Percentiles rank a stretch among this genome's conserved stretches.
Evolutionary conservation across 23 tunicate genomes (phyloP).

Genomic region (Corella eumyota): DNA sequence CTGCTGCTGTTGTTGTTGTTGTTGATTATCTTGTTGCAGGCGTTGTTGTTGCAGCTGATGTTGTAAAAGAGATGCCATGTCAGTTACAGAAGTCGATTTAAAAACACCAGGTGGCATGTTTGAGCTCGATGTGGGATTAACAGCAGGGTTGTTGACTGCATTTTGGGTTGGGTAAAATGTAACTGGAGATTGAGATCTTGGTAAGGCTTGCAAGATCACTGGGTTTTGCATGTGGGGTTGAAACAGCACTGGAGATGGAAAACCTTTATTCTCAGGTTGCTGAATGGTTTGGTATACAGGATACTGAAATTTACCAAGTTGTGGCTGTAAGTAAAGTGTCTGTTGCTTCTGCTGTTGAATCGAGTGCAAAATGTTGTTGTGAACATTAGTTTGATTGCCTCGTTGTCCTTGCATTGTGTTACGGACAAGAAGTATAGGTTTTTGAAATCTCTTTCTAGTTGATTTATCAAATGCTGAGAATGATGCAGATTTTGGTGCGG

Average conservation of each 20-base stretch:
- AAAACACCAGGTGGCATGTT: background rate
- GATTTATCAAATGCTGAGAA: slow-evolving; percentile 9
- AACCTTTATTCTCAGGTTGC: background rate
- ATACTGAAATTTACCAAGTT: background rate
- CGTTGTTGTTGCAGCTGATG: too few relatives aligned
- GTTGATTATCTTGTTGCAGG: too few relatives aligned
- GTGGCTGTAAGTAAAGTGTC: background rate
- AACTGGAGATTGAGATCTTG: background rate
- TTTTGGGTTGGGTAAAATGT: background rate
- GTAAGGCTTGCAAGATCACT: background rate
- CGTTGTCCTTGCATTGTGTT: background rate
- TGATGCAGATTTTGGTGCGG: slow-evolving; percentile 12
- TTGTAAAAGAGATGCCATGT: background rate
- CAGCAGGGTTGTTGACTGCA: background rate
- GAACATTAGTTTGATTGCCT: background rate
- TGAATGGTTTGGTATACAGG: background rate
- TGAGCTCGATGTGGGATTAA: too few relatives aligned
- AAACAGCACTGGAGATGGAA: background rate
- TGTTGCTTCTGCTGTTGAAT: background rate
- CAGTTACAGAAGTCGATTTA: background rate
- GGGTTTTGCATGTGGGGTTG: background rate
- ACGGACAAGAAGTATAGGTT: slow-evolving; percentile 5
- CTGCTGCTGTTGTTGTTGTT: too few relatives aligned
- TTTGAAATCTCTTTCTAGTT: background rate
- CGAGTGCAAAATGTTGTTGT: background rate